Percentiles rank a stretch among this genome's conserved stretches.
Evolutionary conservation across 2,797 vertebrate species (phyloP).

Genomic region (Chromobotia macracanthus): DNA sequence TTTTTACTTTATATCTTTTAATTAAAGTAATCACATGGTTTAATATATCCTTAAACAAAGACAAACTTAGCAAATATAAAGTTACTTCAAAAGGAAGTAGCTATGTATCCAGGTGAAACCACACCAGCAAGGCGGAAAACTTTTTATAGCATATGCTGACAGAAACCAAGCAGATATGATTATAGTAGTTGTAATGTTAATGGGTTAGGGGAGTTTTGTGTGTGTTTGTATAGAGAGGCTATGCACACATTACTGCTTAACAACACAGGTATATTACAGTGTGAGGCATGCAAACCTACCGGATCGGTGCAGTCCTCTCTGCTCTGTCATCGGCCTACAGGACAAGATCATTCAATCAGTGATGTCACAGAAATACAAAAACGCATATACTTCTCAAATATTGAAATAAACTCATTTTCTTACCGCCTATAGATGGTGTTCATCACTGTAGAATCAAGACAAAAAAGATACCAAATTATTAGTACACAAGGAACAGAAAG

Average conservation of each 20-base stretch:
- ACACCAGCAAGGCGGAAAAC: slow-evolving; percentile 18
- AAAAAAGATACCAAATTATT: neutral
- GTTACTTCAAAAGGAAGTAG: neutral
- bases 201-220: slow-evolving; percentile 18
- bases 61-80: neutral
- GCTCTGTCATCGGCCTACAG: slow-evolving; percentile 74
- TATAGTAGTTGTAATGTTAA: slow-evolving; percentile 47
- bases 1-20: neutral
- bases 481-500: neutral
- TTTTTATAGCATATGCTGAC: slow-evolving; percentile 16
- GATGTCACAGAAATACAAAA: slow-evolving; percentile 3
- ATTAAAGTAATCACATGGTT: neutral
- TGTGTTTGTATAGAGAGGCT: slow-evolving; percentile 54
- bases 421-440: slow-evolving; percentile 80
- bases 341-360: slow-evolving; percentile 38
- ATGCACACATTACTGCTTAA: slow-evolving; percentile 58
- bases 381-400: slow-evolving; percentile 22
- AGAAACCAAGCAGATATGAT: slow-evolving; percentile 47
- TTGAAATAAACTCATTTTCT: slow-evolving; percentile 24
- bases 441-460: slow-evolving; percentile 68
- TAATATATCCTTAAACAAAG: neutral
- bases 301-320: slow-evolving; percentile 77
- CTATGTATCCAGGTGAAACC: neutral
- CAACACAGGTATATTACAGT: slow-evolving; percentile 50
- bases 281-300: slow-evolving; percentile 64